A percentile compares a stretch with the other conserved stretches of the same genome.
Evolutionary conservation across 2,888 invertebrate species (phyloP).

Genomic region (Trachelus iudaicus): DNA sequence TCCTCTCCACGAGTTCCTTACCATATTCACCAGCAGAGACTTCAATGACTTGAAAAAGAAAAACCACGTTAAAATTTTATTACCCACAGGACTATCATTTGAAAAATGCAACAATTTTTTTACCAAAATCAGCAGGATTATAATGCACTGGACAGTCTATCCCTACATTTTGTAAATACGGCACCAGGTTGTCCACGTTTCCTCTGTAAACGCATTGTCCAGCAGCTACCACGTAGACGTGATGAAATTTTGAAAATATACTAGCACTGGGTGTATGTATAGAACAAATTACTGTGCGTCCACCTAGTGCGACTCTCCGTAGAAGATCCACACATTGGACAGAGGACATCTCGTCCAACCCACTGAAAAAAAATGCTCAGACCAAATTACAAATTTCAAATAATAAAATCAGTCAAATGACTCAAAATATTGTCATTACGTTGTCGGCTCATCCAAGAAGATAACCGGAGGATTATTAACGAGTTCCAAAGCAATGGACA

Average conservation of each 20-base stretch:
- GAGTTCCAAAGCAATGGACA: constrained; percentile 93
- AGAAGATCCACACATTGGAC: constrained; percentile 88
- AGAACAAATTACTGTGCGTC: constrained; percentile 92
- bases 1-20: constrained; percentile 71
- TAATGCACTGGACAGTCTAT: constrained; percentile 91
- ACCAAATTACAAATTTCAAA: neutral
- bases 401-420: neutral
- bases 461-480: constrained; percentile 95
- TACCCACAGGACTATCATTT: neutral
- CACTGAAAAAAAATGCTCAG: constrained; percentile 68
- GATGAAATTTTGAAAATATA: constrained; percentile 90
- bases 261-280: constrained; percentile 97
- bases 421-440: constrained; percentile 71
- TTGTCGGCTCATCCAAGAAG: constrained; percentile 96
- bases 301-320: constrained; percentile 83
- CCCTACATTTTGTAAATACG: constrained; percentile 81
- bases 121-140: constrained; percentile 96
- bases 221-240: constrained; percentile 88
- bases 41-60: constrained; percentile 76
- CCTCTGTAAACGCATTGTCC: constrained; percentile 95
- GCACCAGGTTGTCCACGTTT: constrained; percentile 80
- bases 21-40: constrained; percentile 86
- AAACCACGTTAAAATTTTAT: neutral
- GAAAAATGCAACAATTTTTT: constrained; percentile 54
- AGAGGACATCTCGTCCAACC: constrained; percentile 91